phyloP scores from a whole-genome alignment of 1,140 invertebrate species.

The Hormaphis cornu region DNA sequence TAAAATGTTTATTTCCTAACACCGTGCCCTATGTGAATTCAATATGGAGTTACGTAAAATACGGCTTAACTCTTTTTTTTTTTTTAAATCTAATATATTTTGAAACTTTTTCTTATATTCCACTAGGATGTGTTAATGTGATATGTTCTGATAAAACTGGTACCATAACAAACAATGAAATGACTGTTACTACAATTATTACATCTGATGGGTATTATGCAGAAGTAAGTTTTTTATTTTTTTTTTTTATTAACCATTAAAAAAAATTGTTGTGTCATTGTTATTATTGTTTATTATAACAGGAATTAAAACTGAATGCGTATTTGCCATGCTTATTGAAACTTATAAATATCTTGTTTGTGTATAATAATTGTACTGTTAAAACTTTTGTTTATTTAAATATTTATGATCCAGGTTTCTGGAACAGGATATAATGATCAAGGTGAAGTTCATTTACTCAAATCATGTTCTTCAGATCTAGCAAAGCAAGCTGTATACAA shows the following conservation, averaged over 20 bases:
- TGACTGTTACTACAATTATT: slow-evolving; percentile 91
- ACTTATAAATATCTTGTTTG: no score
- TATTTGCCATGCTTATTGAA: no score
- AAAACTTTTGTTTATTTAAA: neutral
- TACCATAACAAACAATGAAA: slow-evolving; percentile 97
- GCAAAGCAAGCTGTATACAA: slow-evolving; percentile 58
- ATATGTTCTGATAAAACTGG: slow-evolving; percentile 99
- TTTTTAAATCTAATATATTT: slow-evolving; percentile 3
- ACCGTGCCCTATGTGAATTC: no score
- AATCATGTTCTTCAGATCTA: slow-evolving; percentile 64
- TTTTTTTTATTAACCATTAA: neutral
- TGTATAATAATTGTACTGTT: no score
- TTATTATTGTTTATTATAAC: no score
- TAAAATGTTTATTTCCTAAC: neutral
- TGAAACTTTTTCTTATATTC: slow-evolving; percentile 28
- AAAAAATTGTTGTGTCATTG: no score
- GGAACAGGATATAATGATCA: slow-evolving; percentile 86
- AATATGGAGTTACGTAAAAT: no score
- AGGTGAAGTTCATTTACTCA: slow-evolving; percentile 70
- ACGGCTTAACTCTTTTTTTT: neutral
- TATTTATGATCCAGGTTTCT: slow-evolving; percentile 47
- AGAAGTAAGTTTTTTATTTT: slow-evolving; percentile 52
- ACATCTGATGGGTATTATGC: slow-evolving; percentile 87
- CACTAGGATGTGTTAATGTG: slow-evolving; percentile 85
- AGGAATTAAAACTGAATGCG: no score